Percentiles rank a stretch among this genome's conserved stretches.
Conservation (phyloP, 2,888 invertebrate species). For the Andrena praecox region DNA sequence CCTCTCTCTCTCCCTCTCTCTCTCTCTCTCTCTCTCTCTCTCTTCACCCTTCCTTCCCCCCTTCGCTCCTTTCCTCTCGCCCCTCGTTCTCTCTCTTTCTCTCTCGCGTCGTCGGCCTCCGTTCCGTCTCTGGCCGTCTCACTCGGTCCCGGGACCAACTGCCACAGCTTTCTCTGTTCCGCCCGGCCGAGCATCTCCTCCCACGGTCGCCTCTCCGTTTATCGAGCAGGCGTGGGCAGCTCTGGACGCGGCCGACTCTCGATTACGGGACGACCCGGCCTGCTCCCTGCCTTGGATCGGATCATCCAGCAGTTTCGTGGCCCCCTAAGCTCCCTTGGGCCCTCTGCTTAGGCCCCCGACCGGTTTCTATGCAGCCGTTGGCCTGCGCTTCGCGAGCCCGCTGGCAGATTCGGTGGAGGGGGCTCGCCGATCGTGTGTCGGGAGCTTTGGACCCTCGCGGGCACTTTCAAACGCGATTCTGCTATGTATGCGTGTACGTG, state of each 20-base stretch:
- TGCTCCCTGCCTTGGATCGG: conserved; percentile 8
- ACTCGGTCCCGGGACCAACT: conserved; percentile 23
- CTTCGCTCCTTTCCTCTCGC: conserved; percentile 20
- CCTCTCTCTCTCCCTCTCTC: conserved; percentile 33
- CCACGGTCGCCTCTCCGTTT: conserved; percentile 65
- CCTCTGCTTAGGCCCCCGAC: conserved; percentile 8
- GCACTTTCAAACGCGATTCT: too few relatives aligned
- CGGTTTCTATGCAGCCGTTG: conserved; percentile 25
- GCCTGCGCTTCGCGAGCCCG: neutral
- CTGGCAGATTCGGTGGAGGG: too few relatives aligned
- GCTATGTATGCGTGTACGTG: too few relatives aligned
- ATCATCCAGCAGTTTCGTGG: conserved; percentile 43
- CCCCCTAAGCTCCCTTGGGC: conserved; percentile 15
- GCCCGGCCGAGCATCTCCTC: conserved; percentile 56
- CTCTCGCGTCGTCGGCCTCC: neutral
- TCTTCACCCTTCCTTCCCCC: conserved; percentile 30
- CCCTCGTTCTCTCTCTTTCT: conserved; percentile 27
- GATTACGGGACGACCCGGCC: conserved; percentile 46
- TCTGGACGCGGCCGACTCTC: conserved; percentile 46
- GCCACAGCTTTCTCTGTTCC: conserved; percentile 42
- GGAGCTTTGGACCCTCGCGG: neutral
- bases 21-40: conserved; percentile 43
- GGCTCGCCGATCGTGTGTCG: neutral
- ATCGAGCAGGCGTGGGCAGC: conserved; percentile 71
- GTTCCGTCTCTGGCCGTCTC: neutral